Evolutionary conservation across 2,888 invertebrate species (phyloP), one percentile per base, ranked within the genome.

Genomic region (Pyrrhosoma nymphula): DNA sequence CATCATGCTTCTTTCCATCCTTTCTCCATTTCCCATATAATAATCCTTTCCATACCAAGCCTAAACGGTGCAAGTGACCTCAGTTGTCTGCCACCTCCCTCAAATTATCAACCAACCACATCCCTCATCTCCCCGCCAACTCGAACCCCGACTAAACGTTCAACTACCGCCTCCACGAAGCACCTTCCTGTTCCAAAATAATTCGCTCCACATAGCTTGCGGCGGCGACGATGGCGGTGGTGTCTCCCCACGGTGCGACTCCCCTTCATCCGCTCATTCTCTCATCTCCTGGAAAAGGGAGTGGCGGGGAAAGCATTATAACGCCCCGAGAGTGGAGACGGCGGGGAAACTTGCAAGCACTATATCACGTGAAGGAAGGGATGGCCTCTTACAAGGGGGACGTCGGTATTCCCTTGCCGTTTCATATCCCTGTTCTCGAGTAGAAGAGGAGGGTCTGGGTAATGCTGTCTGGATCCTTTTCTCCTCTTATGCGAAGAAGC

Each of bases 291-390:
- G 47, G 47, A 88, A 47, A 56, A 89, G 55, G 89, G 89, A 89
- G 89, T 89, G 89, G 55, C 89, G 26, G 89, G 55, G 89, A 55
- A 55, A 89, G 89, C 89, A 89, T 89, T 89, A 89, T 89, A 56
- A 89, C 89, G 89, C 89, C 89, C 89, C 89, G 12, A 56, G 82
- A 82, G 82, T 82, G 89, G 89, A 89, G 55, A 89, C 39, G 12
- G 82, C 30, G 82, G 89, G 89, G 89, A 56, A 89, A 55, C n/a
- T 56, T 56, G 56, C 89, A 26, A 89, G 89, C 89, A 56, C 89
- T 89, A 89, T 56, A 89, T 89, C 89, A 89, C 89, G 55, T 39
- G 55, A 89, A 89, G 89, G 89, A 89, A 55, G 16, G 89, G 47
- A 12, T 60, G 18, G 18, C 89, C 89, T 89, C n/a, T 55, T 20